Conservation (phyloP, 1,140 invertebrate genomes). For the Aphis gossypii region DNA sequence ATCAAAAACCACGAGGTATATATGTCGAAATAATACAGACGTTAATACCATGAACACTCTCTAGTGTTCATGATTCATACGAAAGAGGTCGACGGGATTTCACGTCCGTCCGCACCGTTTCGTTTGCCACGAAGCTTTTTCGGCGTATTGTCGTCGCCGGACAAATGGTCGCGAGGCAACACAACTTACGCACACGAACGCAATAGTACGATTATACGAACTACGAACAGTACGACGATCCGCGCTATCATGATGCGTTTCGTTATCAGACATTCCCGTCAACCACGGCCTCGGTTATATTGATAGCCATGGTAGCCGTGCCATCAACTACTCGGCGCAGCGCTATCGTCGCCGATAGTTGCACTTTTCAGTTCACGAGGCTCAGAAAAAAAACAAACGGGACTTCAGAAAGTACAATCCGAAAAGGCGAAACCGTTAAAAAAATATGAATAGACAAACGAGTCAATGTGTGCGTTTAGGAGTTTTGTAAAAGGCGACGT, state of each 20-base stretch:
- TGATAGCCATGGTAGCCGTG: too few species aligned
- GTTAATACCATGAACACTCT: not conserved
- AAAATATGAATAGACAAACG: not conserved
- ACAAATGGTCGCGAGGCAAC: not conserved
- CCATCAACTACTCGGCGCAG: too few species aligned
- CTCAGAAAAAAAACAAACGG: not conserved
- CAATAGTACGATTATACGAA: not conserved
- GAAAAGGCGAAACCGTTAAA: not conserved
- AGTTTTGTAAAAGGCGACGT: too few species aligned
- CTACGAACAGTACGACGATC: not conserved
- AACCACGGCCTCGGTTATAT: too few species aligned
- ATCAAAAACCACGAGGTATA: too few species aligned
- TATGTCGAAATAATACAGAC: not conserved
- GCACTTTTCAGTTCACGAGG: not conserved
- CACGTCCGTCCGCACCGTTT: not conserved
- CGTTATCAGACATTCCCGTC: not conserved
- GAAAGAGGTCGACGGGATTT: not conserved
- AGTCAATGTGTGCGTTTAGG: not conserved
- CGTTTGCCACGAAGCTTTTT: not conserved
- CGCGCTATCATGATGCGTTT: not conserved
- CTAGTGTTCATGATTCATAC: not conserved
- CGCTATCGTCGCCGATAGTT: not conserved
- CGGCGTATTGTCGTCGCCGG: not conserved
- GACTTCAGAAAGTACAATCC: not conserved
- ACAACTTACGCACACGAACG: not conserved